Base-by-base conservation (phyloP, 2,113 vertebrate species). In the Micronycteris hirsuta region DNA sequence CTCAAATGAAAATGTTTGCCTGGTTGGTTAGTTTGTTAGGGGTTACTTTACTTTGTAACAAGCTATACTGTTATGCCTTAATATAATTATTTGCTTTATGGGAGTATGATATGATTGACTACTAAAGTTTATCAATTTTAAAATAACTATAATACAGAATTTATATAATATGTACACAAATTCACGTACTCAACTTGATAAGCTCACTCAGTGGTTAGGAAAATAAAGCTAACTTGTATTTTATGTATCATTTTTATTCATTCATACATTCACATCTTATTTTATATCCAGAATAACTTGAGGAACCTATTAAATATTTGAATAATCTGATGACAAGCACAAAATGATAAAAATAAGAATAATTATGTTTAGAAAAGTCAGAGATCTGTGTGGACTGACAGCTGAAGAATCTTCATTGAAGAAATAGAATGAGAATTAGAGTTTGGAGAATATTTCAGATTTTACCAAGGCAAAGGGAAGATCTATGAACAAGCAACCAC, bases 241-340 rank as follows among this genome's bases (percentile, higher is more conserved):
- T 81, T 95, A 45, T 58, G 78, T 78, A 74, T 86, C n/a, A n/a
- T 61, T 83, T 92, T 63, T 76, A 70, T n/a, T 95, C 17, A 96
- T 76, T 87, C 36, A 92, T 41, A 45, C 1, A 73, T 38, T 86
- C 13, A 47, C 13, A 70, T 14, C 4, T 33, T 49, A 20, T 68
- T 15, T 80, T 86, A 76, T 73, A 15, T 87, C 4, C 7, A 80
- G 33, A 73, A 89, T 90, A 6, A 85, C 3, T 86, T 82, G 41
- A 89, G 22, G 9, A 31, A 81, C 4, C 14, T 83, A 80, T 9
- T 89, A 85, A 93, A 28, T 93, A 81, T 65, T 91, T 90, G 8
- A 54, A 82, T 10, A 80, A 31, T 65, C 24, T 4, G 19, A 77
- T 1, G 86, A 77, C 0, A 93, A 93, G 4, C 24, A 96, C 85